phyloP scores from a whole-genome alignment of 2,113 vertebrate genomes.

The Hippocampus comes region DNA sequence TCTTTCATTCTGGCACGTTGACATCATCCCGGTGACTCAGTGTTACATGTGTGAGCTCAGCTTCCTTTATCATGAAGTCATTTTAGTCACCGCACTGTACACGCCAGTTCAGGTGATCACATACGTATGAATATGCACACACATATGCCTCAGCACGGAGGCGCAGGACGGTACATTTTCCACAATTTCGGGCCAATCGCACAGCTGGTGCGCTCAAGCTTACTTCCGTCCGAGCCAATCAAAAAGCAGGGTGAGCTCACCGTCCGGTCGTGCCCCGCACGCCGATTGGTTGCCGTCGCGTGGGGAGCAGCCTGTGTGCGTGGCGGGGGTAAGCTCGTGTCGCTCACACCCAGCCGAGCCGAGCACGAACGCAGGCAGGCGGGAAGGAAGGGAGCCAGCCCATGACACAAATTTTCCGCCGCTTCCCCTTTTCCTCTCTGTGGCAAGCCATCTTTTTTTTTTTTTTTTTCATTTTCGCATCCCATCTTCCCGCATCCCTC shows the following conservation, averaged over 20 bases:
- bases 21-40: not conserved
- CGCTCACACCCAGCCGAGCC: constrained; percentile 38
- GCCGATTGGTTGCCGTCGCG: constrained; percentile 75
- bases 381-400: constrained; percentile 62
- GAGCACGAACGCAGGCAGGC: constrained; percentile 57
- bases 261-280: constrained; percentile 36
- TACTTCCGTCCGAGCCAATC: constrained; percentile 71
- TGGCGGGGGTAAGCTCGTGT: constrained; percentile 44
- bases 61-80: not conserved
- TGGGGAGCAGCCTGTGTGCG: constrained; percentile 68
- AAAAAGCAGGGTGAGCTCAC: constrained; percentile 57
- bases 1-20: not conserved
- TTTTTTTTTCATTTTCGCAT: constrained; percentile 64
- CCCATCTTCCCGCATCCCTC: constrained; percentile 34
- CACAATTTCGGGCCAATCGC: constrained; percentile 51
- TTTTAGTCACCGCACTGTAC: not conserved
- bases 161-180: constrained; percentile 42
- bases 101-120: not conserved
- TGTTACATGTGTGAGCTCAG: not conserved
- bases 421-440: constrained; percentile 76
- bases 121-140: constrained; percentile 4
- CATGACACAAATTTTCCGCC: constrained; percentile 74
- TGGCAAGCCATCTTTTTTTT: constrained; percentile 69
- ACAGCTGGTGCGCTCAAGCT: constrained; percentile 58
- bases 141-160: not conserved